A percentile compares a stretch with the other conserved stretches of the same genome.
Conservation (phyloP, 30 jellyfish, hydroid and myxozoan species). For the Aurelia sp. region DNA sequence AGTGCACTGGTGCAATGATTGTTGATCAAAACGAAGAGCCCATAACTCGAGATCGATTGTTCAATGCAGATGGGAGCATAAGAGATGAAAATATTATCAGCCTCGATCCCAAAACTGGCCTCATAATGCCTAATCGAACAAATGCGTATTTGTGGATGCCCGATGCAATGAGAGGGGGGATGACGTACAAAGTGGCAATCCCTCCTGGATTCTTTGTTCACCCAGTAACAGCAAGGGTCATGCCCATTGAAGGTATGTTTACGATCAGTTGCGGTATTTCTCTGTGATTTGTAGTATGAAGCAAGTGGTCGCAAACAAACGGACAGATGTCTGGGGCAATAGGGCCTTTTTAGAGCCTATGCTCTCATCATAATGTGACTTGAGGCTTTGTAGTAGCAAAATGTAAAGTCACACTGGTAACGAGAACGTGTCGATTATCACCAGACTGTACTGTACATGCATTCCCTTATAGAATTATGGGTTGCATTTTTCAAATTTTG, state of each 20-base stretch:
- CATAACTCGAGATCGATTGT: constrained; percentile 71
- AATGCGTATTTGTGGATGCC: constrained; percentile 78
- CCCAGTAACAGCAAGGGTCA: constrained; percentile 87
- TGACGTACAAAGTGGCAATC: constrained; percentile 60
- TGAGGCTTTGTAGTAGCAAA: too few relatives aligned
- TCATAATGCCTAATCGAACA: constrained; percentile 69
- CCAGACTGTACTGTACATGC: too few relatives aligned
- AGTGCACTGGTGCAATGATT: constrained; percentile 79
- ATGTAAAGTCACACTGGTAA: too few relatives aligned
- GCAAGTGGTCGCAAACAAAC: too few relatives aligned
- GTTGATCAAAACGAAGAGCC: constrained; percentile 73
- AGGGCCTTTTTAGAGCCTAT: too few relatives aligned
- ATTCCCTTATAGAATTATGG: too few relatives aligned
- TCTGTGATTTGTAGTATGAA: too few relatives aligned
- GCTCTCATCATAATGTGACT: too few relatives aligned
- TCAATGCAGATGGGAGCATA: constrained; percentile 88
- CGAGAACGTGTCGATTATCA: too few relatives aligned
- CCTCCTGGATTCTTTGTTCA: constrained; percentile 93
- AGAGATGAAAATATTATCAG: constrained; percentile 47
- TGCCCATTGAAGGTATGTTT: constrained; percentile 93
- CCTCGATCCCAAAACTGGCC: constrained; percentile 88
- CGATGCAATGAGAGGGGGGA: constrained; percentile 60
- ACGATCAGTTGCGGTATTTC: too few relatives aligned
- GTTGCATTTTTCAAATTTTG: too few relatives aligned
- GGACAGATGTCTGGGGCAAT: too few relatives aligned